phyloP scores from a whole-genome alignment of 2,888 invertebrate genomes.

The Kuschelorhynchus macadamiae region DNA sequence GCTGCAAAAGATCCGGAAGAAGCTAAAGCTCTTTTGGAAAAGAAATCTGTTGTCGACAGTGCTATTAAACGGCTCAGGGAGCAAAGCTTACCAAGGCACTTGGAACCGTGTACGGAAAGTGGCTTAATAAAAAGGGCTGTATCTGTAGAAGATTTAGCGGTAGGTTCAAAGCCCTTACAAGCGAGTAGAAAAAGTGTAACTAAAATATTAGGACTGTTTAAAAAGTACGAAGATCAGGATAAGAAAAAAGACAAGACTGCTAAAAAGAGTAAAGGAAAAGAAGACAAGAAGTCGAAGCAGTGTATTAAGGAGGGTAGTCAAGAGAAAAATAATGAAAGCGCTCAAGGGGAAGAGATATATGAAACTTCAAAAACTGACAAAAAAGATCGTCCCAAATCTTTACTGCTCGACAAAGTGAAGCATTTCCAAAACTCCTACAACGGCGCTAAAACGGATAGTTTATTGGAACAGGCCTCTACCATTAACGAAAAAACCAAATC shows the following conservation, averaged over 20 bases:
- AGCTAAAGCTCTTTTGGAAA: constrained; percentile 55
- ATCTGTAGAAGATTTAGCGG: constrained; percentile 78
- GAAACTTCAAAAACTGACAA: constrained; percentile 58
- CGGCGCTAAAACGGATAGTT: constrained; percentile 69
- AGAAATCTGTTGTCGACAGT: constrained; percentile 70
- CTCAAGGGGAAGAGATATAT: constrained; percentile 2
- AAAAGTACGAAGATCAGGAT: constrained; percentile 77
- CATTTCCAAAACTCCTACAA: constrained; percentile 69
- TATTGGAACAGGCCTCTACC: constrained; percentile 39
- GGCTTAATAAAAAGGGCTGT: constrained; percentile 80
- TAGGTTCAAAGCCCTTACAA: constrained; percentile 68
- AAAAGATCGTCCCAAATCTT: constrained; percentile 71
- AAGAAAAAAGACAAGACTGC: constrained; percentile 59
- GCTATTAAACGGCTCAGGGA: constrained; percentile 76
- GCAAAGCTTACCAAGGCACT: constrained; percentile 75
- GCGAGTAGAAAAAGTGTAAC: constrained; percentile 79
- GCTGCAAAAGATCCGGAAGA: constrained; percentile 66
- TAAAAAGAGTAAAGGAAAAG: constrained; percentile 56
- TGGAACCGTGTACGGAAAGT: constrained; percentile 73
- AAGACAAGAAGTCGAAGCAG: constrained; percentile 48
- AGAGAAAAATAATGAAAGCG: constrained; percentile 45
- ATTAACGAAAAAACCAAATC: constrained; percentile 60
- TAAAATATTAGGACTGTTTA: constrained; percentile 83
- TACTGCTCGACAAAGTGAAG: constrained; percentile 72
- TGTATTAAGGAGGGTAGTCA: constrained; percentile 54